Base-by-base conservation (phyloP, 1,140 invertebrate species). In the Limonius californicus region DNA sequence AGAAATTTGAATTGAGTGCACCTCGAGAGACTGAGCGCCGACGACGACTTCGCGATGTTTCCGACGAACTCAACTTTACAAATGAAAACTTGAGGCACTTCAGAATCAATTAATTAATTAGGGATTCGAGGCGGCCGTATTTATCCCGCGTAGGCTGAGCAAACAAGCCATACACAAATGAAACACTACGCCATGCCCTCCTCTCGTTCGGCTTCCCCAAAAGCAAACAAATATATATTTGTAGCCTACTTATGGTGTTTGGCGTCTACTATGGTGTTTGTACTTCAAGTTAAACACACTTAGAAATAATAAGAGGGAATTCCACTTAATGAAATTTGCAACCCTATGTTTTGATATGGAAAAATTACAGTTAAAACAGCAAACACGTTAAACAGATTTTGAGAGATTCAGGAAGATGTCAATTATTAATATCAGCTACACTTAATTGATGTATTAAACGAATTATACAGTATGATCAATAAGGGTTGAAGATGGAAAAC, bases 61-160 rank as follows among this genome's bases (percentile, higher is more conserved):
- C 35, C n/a, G 35, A 39, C 35, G 35, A 39, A 39, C 35, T 39
- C 35, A 39, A 39, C 35, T 39, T 39, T 39, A 39, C 35, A 39
- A 39, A 39, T 39, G 35, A 39, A 39, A 39, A 39, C 35, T 39
- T 39, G 35, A 39, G 35, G 35, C 35, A 39, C 35, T 39, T 39
- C 35, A 39, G 35, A 50, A 50, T 50, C 45, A 50, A 50, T 50
- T 50, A 50, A 50, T 50, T 50, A 50, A 50, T 50, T 50, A 50
- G 20, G 45, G 45, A 19, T 50, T 50, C 16, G 45, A 50, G 20
- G 45, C 16, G n/a, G 35, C 35, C 35, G 35, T 39, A 39, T 39
- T 39, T 39, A 39, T 18, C 45, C 45, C 45, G 45, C 16, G 3
- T 50, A 50, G 20, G 45, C 45, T 50, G 20, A 18, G 20, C 45